Base-by-base conservation (phyloP, 2,797 vertebrate species). In the Peromyscus attwateri region DNA sequence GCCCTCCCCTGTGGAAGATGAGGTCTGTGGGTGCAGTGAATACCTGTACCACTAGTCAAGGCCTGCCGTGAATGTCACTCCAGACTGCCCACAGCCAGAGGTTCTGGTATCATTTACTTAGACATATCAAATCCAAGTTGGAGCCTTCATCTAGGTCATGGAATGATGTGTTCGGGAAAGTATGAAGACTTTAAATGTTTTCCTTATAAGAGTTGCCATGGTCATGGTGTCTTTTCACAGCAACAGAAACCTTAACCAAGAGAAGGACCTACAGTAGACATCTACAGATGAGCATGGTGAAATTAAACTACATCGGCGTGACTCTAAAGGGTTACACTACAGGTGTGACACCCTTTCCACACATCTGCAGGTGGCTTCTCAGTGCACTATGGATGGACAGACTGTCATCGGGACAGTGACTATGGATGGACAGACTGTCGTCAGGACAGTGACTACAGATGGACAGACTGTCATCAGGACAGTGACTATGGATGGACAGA, bases 1-100 rank as follows among this genome's bases (percentile, higher is more conserved):
- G 34, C 0, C 37, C 5, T 40, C 9, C 40, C 3, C 29, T 55
- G 52, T 55, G 52, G 52, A 55, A 55, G 52, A 11, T 1, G 27
- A 6, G 17, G 5, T 34, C 55, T 6, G 9, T 0, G 4, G 13
- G 4, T 9, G 10, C 0, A 57, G 29, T 43, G 34, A 29, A 52
- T 12, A 23, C 4, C 10, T 7, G 13, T 55, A 55, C 52, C 52
- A 55, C 14, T 4, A 55, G 52, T 55, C 52, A 55, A 55, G 14
- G 14, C 52, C 52, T 55, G 52, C 52, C 14, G 52, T 52, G 52
- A 52, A 12, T 52, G 52, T 37, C 77, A 25, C n/a, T 37, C 27
- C 19, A 60, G 60, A 57, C 64, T 60, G 8, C 14, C 37, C 55
- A 57, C 31, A 40, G 27, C 1, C 31, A 52, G n/a, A n/a, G 3